Conservation (phyloP, 2,113 vertebrate species). For the Dinomys branickii region DNA sequence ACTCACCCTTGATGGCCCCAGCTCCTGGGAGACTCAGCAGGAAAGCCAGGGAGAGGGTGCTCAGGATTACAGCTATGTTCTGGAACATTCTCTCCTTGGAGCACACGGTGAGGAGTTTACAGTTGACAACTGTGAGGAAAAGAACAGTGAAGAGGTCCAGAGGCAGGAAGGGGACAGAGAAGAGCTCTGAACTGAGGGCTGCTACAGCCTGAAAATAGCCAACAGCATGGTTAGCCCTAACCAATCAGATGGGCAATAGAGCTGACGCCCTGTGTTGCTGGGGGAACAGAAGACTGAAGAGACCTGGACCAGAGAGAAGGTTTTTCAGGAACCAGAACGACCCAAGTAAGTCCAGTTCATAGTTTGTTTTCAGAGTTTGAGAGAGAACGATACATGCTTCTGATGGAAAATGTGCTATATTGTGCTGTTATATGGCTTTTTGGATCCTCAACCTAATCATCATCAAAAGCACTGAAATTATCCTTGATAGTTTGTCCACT, state of each 20-base stretch:
- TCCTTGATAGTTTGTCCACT: neutral
- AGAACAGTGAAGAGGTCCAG: neutral
- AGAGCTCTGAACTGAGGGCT: neutral
- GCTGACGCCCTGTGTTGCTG: constrained; percentile 30
- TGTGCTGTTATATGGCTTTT: neutral
- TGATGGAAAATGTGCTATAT: neutral
- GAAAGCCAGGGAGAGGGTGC: neutral
- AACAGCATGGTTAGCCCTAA: neutral
- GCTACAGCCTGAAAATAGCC: neutral
- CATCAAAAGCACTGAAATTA: neutral
- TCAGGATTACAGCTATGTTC: neutral
- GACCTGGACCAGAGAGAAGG: neutral
- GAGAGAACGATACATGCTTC: neutral
- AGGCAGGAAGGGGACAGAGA: neutral
- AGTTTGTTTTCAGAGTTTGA: neutral
- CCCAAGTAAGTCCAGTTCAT: neutral
- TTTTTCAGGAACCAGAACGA: neutral
- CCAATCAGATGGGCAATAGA: neutral
- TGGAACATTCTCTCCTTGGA: neutral
- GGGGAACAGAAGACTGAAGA: neutral
- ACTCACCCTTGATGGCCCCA: constrained; percentile 48
- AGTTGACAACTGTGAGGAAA: too few species aligned
- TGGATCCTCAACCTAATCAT: neutral
- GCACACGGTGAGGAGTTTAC: fast-evolving
- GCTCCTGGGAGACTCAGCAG: constrained; percentile 5